A percentile compares a stretch with the other conserved stretches of the same genome.
Evolutionary conservation across 2,113 vertebrate genomes (phyloP).

Genomic region (Leuciscus idus): DNA sequence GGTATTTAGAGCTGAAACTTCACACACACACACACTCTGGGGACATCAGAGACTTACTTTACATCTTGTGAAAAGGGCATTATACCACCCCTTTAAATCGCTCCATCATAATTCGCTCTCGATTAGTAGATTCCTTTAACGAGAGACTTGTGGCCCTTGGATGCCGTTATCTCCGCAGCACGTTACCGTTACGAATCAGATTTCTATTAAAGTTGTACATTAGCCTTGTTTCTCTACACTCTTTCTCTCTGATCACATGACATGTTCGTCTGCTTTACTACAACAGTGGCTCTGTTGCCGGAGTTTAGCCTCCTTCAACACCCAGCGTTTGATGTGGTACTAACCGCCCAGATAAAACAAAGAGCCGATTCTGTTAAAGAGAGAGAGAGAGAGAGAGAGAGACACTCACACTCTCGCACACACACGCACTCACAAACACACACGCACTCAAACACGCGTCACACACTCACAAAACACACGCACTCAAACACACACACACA

Average conservation of each 20-base stretch:
- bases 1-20: too few relatives aligned
- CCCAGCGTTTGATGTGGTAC: constrained; percentile 56
- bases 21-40: too few relatives aligned
- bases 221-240: not conserved
- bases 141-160: not conserved
- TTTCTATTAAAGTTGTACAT: not conserved
- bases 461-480: too few relatives aligned
- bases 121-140: not conserved
- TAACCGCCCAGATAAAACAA: constrained; percentile 60
- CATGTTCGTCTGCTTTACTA: constrained; percentile 29
- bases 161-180: not conserved
- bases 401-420: not conserved
- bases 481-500: not conserved
- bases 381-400: constrained; percentile 46
- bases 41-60: too few relatives aligned
- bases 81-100: not conserved
- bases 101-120: not conserved
- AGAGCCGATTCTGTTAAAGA: constrained; percentile 57
- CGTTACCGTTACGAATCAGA: not conserved
- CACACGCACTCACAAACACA: too few relatives aligned
- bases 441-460: too few relatives aligned
- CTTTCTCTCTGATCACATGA: constrained; percentile 19
- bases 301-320: constrained; percentile 46
- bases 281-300: constrained; percentile 54
- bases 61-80: too few relatives aligned